Evolutionary conservation across 1,140 invertebrate genomes (phyloP), one percentile per base, ranked within the genome.

Genomic region (Sitophilus oryzae): DNA sequence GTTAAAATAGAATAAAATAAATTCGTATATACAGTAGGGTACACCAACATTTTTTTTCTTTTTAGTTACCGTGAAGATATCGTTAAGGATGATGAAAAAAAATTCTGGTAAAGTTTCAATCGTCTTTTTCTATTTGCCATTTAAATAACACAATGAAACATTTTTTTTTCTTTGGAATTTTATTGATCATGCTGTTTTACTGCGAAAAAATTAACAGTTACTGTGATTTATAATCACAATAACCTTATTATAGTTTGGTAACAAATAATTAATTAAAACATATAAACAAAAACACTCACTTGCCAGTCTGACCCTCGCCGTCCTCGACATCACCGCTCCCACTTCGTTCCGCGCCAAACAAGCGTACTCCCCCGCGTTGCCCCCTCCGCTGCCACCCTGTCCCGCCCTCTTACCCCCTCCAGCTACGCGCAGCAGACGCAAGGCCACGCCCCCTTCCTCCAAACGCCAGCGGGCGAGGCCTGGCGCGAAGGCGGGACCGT

Each of bases 241-340:
- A n/a, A n/a, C n/a, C n/a, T n/a, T n/a, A n/a, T n/a, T n/a, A n/a
- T n/a, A n/a, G n/a, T n/a, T n/a, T n/a, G n/a, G n/a, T n/a, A n/a
- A n/a, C n/a, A n/a, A n/a, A n/a, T n/a, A n/a, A n/a, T n/a, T n/a
- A n/a, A n/a, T n/a, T n/a, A n/a, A n/a, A n/a, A n/a, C n/a, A n/a
- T n/a, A n/a, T n/a, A n/a, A n/a, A n/a, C n/a, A n/a, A n/a, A n/a
- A n/a, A n/a, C n/a, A n/a, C 65, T 66, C 58, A 70, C 68, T 60
- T n/a, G 64, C 66, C 21, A 68, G 51, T 48, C 54, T 60, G 22
- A 70, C 51, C 54, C 61, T 63, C 6, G 66, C 65, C 16, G 60
- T 48, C 38, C 52, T 61, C 8, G 66, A 67, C 23, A 68, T 30
- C 18, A 70, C 18, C 6, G 63, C 63, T 15, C 66, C 68, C 22